A percentile compares a stretch with the other conserved stretches of the same genome.
phyloP scores from a whole-genome alignment of 2,797 vertebrate genomes.

The Lagorchestes hirsutus region DNA sequence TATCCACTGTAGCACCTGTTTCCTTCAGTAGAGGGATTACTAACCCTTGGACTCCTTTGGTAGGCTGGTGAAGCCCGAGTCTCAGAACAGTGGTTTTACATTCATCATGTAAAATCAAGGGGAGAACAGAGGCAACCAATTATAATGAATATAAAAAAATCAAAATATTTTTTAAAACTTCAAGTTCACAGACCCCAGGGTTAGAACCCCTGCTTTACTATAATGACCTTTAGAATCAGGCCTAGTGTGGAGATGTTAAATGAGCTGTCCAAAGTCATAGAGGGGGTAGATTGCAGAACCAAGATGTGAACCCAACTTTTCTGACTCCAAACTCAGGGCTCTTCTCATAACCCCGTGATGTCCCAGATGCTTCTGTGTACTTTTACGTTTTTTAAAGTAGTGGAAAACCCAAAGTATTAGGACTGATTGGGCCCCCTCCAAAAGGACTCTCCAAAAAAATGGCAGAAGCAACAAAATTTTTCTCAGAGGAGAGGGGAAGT shows the following conservation, averaged over 20 bases:
- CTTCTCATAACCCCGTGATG: no score
- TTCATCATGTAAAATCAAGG: neutral
- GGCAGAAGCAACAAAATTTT: no score
- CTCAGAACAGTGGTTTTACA: neutral
- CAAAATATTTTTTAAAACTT: neutral
- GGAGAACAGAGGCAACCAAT: neutral
- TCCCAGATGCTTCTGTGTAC: no score
- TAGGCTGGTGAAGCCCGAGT: neutral
- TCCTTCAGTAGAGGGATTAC: neutral
- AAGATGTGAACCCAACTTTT: neutral
- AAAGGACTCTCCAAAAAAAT: no score
- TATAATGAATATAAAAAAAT: neutral
- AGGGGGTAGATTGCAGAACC: neutral
- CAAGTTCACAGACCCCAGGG: neutral
- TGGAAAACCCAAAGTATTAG: no score
- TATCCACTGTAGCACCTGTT: neutral
- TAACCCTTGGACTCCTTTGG: neutral
- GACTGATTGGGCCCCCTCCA: no score
- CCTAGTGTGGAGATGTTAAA: neutral
- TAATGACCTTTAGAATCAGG: neutral
- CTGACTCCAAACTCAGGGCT: neutral
- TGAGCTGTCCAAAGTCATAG: neutral
- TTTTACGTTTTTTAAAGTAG: no score
- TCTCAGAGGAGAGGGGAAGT: no score
- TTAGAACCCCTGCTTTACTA: neutral